phyloP scores from a whole-genome alignment of 2,888 invertebrate genomes.

The Drosophila lacicola region DNA sequence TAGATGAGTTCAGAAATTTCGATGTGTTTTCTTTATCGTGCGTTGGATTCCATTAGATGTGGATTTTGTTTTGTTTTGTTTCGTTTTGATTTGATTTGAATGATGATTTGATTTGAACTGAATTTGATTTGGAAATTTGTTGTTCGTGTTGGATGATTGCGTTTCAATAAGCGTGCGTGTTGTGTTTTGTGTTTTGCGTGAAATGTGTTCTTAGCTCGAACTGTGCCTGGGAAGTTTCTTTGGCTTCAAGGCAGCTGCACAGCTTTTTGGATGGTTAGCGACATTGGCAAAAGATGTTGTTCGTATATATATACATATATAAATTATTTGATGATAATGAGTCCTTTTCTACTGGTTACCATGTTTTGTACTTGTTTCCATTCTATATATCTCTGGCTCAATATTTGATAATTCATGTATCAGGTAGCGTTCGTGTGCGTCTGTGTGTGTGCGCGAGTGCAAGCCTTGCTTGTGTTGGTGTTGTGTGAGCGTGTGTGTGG shows the following conservation, averaged over 20 bases:
- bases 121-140: neutral
- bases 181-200: neutral
- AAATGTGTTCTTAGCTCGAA: neutral
- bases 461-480: neutral
- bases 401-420: neutral
- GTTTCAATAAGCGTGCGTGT: neutral
- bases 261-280: too few species aligned
- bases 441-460: neutral
- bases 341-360: neutral
- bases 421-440: conserved; percentile 1
- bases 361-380: conserved; percentile 12
- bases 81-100: neutral
- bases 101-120: neutral
- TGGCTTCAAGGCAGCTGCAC: conserved; percentile 1
- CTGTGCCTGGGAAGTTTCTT: neutral
- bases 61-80: neutral
- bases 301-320: neutral
- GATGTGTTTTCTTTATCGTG: neutral
- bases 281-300: neutral
- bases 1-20: neutral
- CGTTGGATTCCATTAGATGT: neutral
- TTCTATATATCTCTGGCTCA: neutral
- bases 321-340: neutral
- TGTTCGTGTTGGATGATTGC: neutral
- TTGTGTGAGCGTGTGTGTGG: neutral